Base-by-base conservation (phyloP, 1,140 invertebrate species). In the Aphaenogaster floridana region DNA sequence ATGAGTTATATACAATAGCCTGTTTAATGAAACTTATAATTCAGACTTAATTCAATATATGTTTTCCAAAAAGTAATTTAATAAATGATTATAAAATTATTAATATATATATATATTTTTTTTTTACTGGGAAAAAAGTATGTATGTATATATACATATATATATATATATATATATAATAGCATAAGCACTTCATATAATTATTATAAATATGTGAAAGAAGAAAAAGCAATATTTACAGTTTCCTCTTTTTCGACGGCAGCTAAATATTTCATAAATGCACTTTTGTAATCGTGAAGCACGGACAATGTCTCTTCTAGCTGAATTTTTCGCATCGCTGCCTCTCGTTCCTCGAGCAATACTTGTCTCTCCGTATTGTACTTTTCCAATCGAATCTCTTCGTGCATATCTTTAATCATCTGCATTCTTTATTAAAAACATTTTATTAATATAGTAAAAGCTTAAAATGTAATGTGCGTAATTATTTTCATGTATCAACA, bases 341-440 rank as follows among this genome's bases (percentile, higher is more conserved):
- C 80, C n/a, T 92, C 87, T 5, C 90, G 54, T 59, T 87, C 74
- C 7, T 94, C 94, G 1, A 92, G 7, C 21, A 63, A 8, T 0
- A 61, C 45, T 42, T 88, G 79, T 9, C 48, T 87, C 48, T 92
- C 91, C 3, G 39, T 68, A 52, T 94, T 92, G 15, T 84, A 86
- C 13, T 89, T 90, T 45, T 94, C 94, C 48, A 89, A 45, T 0
- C 87, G 89, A 50, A 95, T 94, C 54, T 94, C 92, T n/a, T 94
- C 91, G 2, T 92, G 89, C 86, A 95, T 89, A 7, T 94, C 90
- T 69, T 94, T 83, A 36, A 94, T 92, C 68, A 94, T 78, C 7
- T 79, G 88, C 52, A 90, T 61, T 66, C 93, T 94, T 57, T 21
- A 45, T 3, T 34, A 36, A 45, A 72, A 36, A 61, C 21, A 45